phyloP scores from a whole-genome alignment of 1,140 invertebrate species.

The Cotesia chilonis region DNA sequence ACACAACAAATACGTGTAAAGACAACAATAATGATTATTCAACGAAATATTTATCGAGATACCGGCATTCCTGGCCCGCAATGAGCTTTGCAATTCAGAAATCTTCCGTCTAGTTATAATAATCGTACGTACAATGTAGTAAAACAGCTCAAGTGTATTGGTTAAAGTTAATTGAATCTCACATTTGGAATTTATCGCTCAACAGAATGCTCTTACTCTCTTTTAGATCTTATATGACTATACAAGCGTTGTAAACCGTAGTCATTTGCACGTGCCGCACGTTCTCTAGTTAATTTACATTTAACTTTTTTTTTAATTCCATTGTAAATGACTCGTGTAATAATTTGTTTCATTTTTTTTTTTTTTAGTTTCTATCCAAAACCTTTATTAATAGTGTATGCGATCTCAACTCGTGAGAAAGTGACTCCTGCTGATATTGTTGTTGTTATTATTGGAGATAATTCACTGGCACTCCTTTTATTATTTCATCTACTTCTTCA shows the following conservation, averaged over 20 bases:
- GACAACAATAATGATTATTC: neutral
- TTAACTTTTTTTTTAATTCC: too few species aligned
- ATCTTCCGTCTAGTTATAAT: neutral
- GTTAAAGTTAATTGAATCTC: slow-evolving; percentile 33
- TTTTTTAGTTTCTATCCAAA: too few species aligned
- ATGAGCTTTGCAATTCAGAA: too few species aligned
- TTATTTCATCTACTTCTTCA: neutral
- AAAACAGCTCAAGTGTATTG: slow-evolving; percentile 19
- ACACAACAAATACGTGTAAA: too few species aligned
- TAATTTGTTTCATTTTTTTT: neutral
- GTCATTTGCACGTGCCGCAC: slow-evolving; percentile 1
- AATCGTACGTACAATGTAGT: neutral
- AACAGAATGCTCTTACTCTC: slow-evolving; percentile 1
- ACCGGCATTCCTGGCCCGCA: neutral
- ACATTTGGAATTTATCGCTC: slow-evolving; percentile 30
- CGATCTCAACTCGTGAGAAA: neutral
- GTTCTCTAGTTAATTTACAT: slow-evolving; percentile 2
- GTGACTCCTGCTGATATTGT: neutral
- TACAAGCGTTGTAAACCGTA: neutral
- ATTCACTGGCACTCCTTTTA: slow-evolving; percentile 14
- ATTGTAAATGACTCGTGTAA: neutral
- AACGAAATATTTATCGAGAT: slow-evolving; percentile 1
- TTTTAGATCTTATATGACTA: slow-evolving; percentile 8
- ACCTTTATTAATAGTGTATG: neutral
- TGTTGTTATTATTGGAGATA: neutral